phyloP scores from a whole-genome alignment of 2,888 invertebrate species.

The Drosophila imparisetae region DNA sequence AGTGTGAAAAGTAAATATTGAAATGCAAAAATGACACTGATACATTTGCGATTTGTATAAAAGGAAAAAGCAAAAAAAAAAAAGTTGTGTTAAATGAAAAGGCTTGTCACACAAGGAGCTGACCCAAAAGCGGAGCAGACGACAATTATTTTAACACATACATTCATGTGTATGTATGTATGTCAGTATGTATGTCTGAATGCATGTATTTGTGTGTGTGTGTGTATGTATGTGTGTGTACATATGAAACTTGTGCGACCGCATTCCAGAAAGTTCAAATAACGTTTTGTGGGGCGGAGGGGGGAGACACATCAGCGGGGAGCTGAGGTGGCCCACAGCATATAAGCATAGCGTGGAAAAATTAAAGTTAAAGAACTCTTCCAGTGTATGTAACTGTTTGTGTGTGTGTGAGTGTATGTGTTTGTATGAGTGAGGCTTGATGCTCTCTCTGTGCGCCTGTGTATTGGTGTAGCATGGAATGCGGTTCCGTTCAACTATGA shows the following conservation, averaged over 20 bases:
- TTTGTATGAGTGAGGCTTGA: slow-evolving; percentile 35
- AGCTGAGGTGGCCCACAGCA: slow-evolving; percentile 41
- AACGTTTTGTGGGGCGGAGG: slow-evolving; percentile 41
- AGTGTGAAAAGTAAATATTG: slow-evolving; percentile 66
- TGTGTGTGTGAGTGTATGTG: slow-evolving; percentile 31
- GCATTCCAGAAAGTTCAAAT: slow-evolving; percentile 78
- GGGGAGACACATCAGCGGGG: slow-evolving; percentile 22
- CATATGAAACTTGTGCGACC: slow-evolving; percentile 69
- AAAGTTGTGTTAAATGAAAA: slow-evolving; percentile 33
- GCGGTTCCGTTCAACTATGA: slow-evolving; percentile 63
- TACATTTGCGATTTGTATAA: slow-evolving; percentile 27
- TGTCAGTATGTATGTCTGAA: neutral
- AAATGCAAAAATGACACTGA: slow-evolving; percentile 37
- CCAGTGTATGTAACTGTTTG: slow-evolving; percentile 34
- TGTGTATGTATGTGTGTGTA: slow-evolving; percentile 1
- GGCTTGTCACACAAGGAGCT: slow-evolving; percentile 43
- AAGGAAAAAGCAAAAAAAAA: slow-evolving; percentile 14
- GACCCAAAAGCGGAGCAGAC: slow-evolving; percentile 37
- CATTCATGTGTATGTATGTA: slow-evolving; percentile 7
- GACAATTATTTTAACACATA: slow-evolving; percentile 12
- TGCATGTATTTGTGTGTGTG: neutral
- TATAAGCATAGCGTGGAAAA: slow-evolving; percentile 59
- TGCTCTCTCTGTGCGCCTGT: slow-evolving; percentile 39
- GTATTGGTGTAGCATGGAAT: slow-evolving; percentile 62
- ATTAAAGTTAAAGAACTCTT: slow-evolving; percentile 69